phyloP scores from a whole-genome alignment of 1,140 invertebrate species.

The Nautilus pompilius region DNA sequence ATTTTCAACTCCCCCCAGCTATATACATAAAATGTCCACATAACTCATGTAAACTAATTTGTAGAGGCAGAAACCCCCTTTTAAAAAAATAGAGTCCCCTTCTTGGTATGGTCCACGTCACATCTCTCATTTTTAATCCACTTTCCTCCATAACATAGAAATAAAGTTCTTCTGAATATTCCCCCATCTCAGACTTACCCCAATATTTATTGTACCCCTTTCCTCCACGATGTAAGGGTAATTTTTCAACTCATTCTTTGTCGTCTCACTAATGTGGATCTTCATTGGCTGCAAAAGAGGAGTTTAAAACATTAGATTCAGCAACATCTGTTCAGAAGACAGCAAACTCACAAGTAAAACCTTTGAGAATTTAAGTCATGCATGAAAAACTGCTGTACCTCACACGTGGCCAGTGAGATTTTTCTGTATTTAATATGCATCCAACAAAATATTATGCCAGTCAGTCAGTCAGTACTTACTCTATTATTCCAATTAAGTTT shows the following conservation, averaged over 20 bases:
- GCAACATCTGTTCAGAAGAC: no score
- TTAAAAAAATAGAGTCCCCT: slow-evolving; percentile 3
- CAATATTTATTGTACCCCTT: slow-evolving; percentile 59
- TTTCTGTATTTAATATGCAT: no score
- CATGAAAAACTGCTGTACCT: no score
- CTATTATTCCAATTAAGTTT: no score
- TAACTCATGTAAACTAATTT: not conserved
- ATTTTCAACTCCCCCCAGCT: not conserved
- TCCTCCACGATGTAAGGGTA: slow-evolving; percentile 74
- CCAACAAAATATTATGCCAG: no score
- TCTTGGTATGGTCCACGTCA: slow-evolving; percentile 1
- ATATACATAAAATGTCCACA: not conserved
- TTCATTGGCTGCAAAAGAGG: slow-evolving; percentile 69
- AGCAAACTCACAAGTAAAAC: not conserved
- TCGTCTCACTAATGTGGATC: slow-evolving; percentile 90
- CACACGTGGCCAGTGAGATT: no score
- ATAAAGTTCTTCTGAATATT: slow-evolving; percentile 64
- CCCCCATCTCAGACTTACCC: slow-evolving; percentile 54
- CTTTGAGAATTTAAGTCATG: slow-evolving; percentile 2
- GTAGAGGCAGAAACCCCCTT: not conserved
- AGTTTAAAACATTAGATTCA: no score
- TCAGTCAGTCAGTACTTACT: no score
- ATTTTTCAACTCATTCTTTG: slow-evolving; percentile 69
- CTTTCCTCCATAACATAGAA: slow-evolving; percentile 87
- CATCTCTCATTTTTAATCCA: slow-evolving; percentile 57